Evolutionary conservation across 2,113 vertebrate species (phyloP), one percentile per base, ranked within the genome.

Genomic region (Tyrannus savana): DNA sequence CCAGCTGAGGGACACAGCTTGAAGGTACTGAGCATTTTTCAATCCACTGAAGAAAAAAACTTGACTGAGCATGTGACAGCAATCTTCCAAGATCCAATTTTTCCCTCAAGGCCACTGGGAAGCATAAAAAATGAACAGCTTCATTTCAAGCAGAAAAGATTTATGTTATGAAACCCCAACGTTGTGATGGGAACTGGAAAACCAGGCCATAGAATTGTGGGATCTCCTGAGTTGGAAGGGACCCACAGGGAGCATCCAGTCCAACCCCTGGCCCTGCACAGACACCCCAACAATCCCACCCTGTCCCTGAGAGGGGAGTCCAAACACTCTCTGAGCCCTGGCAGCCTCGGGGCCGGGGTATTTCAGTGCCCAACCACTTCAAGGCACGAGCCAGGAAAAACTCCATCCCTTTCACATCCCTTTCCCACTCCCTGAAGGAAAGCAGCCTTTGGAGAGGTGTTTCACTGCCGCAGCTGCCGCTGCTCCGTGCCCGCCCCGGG

Each of bases 221-320:
- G 39, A 53, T 62, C 17, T 41, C 53, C 46, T 68, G 47, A 89
- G n/a, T 9, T 14, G 19, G 35, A 64, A 50, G 17, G 5, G 22
- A 66, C 42, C 35, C 59, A 5, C 25, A 19, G 1, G 52, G 33
- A 0, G 28, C 60, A 33, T 8, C 1, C 0, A 74, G 4, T 3
- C 52, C 52, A 27, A 0, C 37, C 0, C 22, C 15, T 28, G 37
- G 0, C 27, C 22, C 44, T 68, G 39, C 44, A 0, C 52, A 74
- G 77, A 39, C 23, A 1, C 35, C 44, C 44, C 87, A 74, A 12
- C 46, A 75, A 5, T 0, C 39, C 86, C 77, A 37, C 2, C 37
- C 59, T 66, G 68, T 2, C 1, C 68, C 68, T 74, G 27, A 33
- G 16, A 66, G 86, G 0, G 0, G 5, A 44, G 50, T 4, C 86